Base-by-base conservation (phyloP, 2,113 vertebrate genomes). In the Apteryx mantelli region DNA sequence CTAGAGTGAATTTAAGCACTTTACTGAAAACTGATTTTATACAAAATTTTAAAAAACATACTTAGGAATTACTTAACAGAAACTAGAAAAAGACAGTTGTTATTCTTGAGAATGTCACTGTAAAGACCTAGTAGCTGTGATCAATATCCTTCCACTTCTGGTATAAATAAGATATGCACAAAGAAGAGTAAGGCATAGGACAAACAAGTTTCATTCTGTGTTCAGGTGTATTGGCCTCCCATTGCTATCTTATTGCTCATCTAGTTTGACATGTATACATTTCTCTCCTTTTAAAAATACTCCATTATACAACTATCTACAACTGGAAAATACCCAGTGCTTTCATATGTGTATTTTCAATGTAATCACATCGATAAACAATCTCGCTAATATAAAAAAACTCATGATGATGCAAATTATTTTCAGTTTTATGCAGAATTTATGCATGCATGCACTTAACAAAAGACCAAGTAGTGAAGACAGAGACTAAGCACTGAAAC, bases 1-100 rank as follows among this genome's bases (percentile, higher is more conserved):
- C 92, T 87, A 96, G 88, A 89, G 71, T 18, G 4, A 96, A 97
- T 97, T 82, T 90, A 77, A 97, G 97, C 96, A 98, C 94, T 93
- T 95, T 93, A 97, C 96, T 92, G 96, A 96, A 97, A 98, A 97
- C 11, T 19, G 93, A 87, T 96, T 89, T 92, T 94, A 97, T 98
- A 98, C 91, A 98, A 98, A 98, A 98, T 97, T 87, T 97, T 98
- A 97, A 95, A 97, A 98, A 98, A 98, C 89, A 40, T 93, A 98
- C 77, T 91, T 97, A 78, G 80, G 96, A 98, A 81, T 96, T 97
- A 96, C 89, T 95, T 48, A 97, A 98, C 94, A 88, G 95, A 98
- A 97, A 95, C 84, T 96, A 96, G 90, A 98, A 98, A 98, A 97
- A 97, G 96, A 95, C 74, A 2, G 36, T 94, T 53, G 21, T 89